These are phyloP conservation scores for Polypedilum vanderplanki DNA, from an alignment of 1,140 invertebrate genomes.

Conservation along the genomic window DNA sequence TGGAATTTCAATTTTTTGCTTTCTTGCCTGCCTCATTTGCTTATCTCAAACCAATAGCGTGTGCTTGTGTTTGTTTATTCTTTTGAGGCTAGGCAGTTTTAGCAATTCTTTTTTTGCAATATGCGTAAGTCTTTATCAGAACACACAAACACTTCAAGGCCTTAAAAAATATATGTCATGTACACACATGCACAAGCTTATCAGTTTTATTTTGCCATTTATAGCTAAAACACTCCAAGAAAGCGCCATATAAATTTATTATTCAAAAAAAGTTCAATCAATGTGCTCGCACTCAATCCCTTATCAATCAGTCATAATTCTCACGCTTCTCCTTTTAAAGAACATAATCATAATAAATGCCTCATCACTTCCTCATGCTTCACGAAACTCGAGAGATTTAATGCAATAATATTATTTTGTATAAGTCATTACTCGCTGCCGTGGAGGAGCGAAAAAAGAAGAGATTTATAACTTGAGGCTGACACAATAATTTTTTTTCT, in stretches of 20 bases:
- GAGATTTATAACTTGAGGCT: constrained; percentile 17
- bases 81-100: too few species aligned
- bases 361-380: constrained; percentile 5
- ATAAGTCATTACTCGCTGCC: background rate
- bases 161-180: too few species aligned
- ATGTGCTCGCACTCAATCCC: background rate
- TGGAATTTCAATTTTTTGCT: background rate
- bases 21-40: background rate
- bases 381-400: too few species aligned
- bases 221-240: background rate
- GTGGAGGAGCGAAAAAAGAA: background rate
- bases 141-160: too few species aligned
- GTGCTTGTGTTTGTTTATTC: too few species aligned
- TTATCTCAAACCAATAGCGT: background rate
- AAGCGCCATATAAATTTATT: background rate
- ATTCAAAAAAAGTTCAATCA: background rate
- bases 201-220: background rate
- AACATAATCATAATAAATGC: background rate
- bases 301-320: constrained; percentile 12
- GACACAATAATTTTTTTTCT: background rate
- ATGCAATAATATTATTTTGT: too few species aligned
- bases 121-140: background rate
- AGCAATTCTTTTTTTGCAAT: background rate
- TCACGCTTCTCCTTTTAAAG: background rate
- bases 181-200: too few species aligned